Conservation (phyloP, 2,888 invertebrate species). For the Synergus umbraculus region DNA sequence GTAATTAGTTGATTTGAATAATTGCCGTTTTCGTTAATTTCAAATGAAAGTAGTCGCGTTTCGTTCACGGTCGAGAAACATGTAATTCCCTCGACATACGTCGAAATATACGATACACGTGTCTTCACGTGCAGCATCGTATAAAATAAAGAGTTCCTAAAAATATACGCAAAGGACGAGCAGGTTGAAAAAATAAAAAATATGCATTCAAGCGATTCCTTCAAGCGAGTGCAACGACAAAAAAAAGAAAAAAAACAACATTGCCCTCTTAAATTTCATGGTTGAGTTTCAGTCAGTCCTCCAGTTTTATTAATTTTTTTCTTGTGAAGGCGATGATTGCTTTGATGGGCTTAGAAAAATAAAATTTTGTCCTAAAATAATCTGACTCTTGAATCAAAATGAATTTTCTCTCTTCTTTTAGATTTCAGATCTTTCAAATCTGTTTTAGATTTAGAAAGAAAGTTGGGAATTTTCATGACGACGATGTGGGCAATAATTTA, state of each 20-base stretch:
- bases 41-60: background rate
- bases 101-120: slow-evolving; percentile 15
- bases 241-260: background rate
- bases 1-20: background rate
- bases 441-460: too few relatives aligned
- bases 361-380: background rate
- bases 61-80: background rate
- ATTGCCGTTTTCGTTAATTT: background rate
- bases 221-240: background rate
- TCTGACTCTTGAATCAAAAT: background rate
- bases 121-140: slow-evolving; percentile 13
- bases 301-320: background rate
- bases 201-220: background rate
- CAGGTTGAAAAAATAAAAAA: slow-evolving; percentile 18
- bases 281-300: background rate
- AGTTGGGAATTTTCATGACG: too few relatives aligned
- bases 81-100: background rate
- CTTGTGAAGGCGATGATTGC: background rate
- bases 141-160: slow-evolving; percentile 12
- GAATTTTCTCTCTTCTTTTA: background rate
- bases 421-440: too few relatives aligned
- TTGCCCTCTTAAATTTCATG: slow-evolving; percentile 7
- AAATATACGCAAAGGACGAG: slow-evolving; percentile 18
- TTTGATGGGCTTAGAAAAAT: background rate
- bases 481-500: background rate